A percentile compares a stretch with the other conserved stretches of the same genome.
These are phyloP conservation scores for Musca domestica DNA, from an alignment of 1,140 invertebrate genomes.

Conservation along the genomic window DNA sequence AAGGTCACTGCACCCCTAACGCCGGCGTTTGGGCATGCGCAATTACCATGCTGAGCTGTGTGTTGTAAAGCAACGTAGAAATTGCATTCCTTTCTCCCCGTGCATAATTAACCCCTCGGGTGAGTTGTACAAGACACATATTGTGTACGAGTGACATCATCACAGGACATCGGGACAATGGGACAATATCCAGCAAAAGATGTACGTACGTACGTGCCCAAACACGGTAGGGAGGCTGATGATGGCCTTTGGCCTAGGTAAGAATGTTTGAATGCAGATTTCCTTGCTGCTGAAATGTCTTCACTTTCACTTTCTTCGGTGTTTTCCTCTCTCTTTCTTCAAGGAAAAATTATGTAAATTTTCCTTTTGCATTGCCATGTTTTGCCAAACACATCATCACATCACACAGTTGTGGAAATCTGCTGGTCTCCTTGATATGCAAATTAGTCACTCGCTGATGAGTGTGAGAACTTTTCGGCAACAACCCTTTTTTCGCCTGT, in stretches of 20 bases:
- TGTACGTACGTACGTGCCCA: background rate
- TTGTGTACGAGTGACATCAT: conserved; percentile 4
- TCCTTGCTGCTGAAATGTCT: conserved; percentile 9
- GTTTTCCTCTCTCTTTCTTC: background rate
- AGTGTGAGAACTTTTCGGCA: conserved; percentile 9
- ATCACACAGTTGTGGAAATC: background rate
- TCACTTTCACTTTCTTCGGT: conserved; percentile 11
- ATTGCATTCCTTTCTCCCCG: background rate
- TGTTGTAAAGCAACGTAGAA: background rate
- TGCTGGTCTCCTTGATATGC: background rate
- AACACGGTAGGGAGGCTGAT: conserved; percentile 3
- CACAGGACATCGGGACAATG: background rate
- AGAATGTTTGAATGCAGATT: background rate
- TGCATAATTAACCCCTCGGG: conserved; percentile 11
- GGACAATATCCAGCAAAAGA: no score
- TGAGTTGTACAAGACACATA: background rate
- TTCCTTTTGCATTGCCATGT: background rate
- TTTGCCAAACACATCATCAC: no score
- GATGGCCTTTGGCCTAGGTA: background rate
- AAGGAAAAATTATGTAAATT: conserved; percentile 10
- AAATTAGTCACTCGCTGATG: background rate
- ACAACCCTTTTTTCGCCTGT: background rate
- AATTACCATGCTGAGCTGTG: background rate
- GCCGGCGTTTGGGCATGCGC: conserved; percentile 6
- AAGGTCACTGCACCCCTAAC: conserved; percentile 16